Evolutionary conservation across 2,888 invertebrate genomes (phyloP), one percentile per base, ranked within the genome.

Genomic region (Lepas anatifera): DNA sequence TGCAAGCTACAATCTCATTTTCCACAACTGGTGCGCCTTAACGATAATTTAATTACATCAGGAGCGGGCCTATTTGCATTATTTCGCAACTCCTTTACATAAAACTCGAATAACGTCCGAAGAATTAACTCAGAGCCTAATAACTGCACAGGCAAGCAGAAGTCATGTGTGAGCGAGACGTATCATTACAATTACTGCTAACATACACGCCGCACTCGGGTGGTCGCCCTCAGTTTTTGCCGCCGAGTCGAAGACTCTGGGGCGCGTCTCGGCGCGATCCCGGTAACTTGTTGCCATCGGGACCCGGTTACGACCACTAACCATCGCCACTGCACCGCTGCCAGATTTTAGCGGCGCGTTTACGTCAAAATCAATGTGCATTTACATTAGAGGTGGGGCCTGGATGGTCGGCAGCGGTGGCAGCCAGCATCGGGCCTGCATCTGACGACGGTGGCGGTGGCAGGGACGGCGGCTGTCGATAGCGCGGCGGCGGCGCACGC

Each of bases 1-100:
- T 58, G 58, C 58, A 58, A 58, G 58, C 58, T 58, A 58, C 58
- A 58, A 58, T 58, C 58, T 58, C 58, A 58, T 58, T 58, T 58
- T 58, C 58, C 58, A 58, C 58, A 58, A 58, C 58, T 58, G 58
- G 58, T 58, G 58, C 58, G 58, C 58, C 58, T 35, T 35, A 58
- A 58, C 58, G 58, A 58, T 58, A 58, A 58, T 58, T 58, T 58
- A 58, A 58, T 58, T 58, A 58, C 58, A 58, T 35, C 58, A 58
- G 58, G 58, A 29, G 58, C 32, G 58, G 35, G 6, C 58, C 32
- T 58, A 58, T 58, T 58, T 58, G 58, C 58, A 58, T 58, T 58
- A 58, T 58, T 58, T 18, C 58, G 18, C 58, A 32, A 58, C 58
- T 58, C 58, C 32, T 58, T 58, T 58, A 58, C 58, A 58, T 58